Evolutionary conservation across 2,888 invertebrate genomes (phyloP).

Genomic region (Megalurothrips usitatus): DNA sequence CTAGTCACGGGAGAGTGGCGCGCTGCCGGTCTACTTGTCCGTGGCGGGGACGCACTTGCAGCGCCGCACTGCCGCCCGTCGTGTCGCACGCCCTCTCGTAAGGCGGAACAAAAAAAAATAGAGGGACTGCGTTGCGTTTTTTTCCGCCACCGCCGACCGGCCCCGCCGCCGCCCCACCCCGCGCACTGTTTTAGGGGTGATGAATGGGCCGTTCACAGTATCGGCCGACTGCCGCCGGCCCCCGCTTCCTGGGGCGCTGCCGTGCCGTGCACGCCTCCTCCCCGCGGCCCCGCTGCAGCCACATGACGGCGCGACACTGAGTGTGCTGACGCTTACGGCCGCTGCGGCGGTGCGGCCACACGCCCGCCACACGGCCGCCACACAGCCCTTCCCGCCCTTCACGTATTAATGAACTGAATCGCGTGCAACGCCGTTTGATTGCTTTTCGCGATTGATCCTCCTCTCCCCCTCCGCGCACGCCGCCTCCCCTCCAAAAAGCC

Average conservation of each 20-base stretch:
- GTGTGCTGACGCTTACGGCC: too few species aligned
- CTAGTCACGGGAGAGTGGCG: constrained; percentile 6
- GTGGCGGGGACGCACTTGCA: not conserved
- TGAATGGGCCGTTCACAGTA: too few species aligned
- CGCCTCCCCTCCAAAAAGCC: too few species aligned
- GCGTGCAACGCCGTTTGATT: not conserved
- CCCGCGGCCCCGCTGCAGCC: too few species aligned
- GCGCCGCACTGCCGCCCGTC: not conserved
- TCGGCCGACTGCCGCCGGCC: too few species aligned
- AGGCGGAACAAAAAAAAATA: not conserved
- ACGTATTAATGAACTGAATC: not conserved
- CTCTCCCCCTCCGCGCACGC: too few species aligned
- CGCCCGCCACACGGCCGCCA: not conserved
- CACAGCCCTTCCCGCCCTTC: not conserved
- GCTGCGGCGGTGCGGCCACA: too few species aligned
- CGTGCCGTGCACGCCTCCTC: too few species aligned
- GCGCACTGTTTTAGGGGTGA: too few species aligned
- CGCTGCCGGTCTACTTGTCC: not conserved
- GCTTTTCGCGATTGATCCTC: too few species aligned
- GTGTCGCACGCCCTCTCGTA: not conserved
- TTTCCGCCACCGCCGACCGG: not conserved
- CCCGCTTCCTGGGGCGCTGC: too few species aligned
- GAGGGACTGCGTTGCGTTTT: not conserved
- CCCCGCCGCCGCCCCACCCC: not conserved
- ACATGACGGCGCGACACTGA: too few species aligned